Conservation (phyloP, 1,140 invertebrate species). For the Euura saliciscinereae region DNA sequence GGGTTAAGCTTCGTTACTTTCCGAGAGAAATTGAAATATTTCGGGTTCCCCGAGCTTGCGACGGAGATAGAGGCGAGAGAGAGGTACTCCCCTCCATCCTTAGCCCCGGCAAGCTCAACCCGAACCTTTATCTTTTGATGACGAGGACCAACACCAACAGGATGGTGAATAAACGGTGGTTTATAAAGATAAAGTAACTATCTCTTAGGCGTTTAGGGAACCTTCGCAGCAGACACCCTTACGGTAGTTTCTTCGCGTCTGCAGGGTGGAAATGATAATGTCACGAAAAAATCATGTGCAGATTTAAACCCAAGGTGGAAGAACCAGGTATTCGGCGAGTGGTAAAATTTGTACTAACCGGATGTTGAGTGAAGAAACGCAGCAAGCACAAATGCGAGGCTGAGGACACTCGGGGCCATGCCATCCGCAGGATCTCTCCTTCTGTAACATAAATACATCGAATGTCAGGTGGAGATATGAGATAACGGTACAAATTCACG, state of each 20-base stretch:
- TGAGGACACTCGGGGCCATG: constrained; percentile 40
- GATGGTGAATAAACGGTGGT: neutral
- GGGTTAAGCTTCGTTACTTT: neutral
- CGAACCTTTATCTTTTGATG: constrained; percentile 1
- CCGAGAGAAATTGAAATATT: constrained; percentile 1
- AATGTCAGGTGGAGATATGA: neutral
- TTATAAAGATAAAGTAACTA: neutral
- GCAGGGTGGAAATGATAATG: constrained; percentile 1
- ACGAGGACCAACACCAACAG: neutral
- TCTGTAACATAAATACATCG: neutral
- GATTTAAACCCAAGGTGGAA: too few species aligned
- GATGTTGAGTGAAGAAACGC: constrained; percentile 32
- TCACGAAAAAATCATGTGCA: too few species aligned
- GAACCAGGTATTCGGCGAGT: too few species aligned
- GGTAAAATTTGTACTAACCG: constrained; percentile 30
- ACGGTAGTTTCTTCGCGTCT: neutral
- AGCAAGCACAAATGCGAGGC: constrained; percentile 34
- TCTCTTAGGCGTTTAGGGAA: constrained; percentile 1
- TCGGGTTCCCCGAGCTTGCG: neutral
- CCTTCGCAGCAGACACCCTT: neutral
- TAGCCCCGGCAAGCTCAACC: neutral
- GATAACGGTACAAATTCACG: too few species aligned
- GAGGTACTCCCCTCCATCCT: neutral
- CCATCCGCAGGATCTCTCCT: constrained; percentile 21
- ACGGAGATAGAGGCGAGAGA: neutral